These are phyloP conservation scores for Halisarca cf. caerulea DNA, from an alignment of 37 sponge, comb jelly and placozoan species.

Conservation along the genomic window DNA sequence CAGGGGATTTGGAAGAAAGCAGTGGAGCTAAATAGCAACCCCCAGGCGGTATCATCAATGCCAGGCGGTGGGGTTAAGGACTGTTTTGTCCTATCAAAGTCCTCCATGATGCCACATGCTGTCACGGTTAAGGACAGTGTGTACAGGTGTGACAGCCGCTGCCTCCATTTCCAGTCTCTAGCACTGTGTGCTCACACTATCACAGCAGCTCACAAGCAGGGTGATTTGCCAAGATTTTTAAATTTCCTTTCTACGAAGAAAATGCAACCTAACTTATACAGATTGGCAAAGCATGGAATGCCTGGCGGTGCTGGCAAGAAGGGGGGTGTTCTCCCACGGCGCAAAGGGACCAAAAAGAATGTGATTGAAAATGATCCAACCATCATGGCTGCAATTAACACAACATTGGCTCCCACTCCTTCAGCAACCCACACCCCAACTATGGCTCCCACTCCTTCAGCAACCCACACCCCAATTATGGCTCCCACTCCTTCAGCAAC, in stretches of 20 bases:
- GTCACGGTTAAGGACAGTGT: neutral
- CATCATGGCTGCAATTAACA: neutral
- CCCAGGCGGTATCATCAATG: neutral
- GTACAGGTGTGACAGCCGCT: neutral
- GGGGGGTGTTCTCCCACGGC: neutral
- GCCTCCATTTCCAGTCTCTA: neutral
- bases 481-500: no score
- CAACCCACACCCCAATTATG: no score
- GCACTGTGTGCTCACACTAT: neutral
- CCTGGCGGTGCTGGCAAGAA: conserved; percentile 18
- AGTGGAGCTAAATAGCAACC: neutral
- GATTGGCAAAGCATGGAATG: conserved; percentile 20
- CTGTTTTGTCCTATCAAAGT: neutral
- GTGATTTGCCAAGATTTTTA: neutral
- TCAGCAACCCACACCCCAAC: no score
- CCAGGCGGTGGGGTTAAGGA: conserved; percentile 2
- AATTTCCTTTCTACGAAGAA: neutral
- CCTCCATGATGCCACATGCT: neutral
- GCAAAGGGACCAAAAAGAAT: neutral
- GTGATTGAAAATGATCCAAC: neutral
- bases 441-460: no score
- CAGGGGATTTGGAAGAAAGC: neutral
- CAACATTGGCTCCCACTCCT: neutral
- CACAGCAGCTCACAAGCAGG: neutral
- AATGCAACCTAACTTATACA: neutral